phyloP scores from a whole-genome alignment of 2,797 vertebrate species.

The Hipposideros larvatus region DNA sequence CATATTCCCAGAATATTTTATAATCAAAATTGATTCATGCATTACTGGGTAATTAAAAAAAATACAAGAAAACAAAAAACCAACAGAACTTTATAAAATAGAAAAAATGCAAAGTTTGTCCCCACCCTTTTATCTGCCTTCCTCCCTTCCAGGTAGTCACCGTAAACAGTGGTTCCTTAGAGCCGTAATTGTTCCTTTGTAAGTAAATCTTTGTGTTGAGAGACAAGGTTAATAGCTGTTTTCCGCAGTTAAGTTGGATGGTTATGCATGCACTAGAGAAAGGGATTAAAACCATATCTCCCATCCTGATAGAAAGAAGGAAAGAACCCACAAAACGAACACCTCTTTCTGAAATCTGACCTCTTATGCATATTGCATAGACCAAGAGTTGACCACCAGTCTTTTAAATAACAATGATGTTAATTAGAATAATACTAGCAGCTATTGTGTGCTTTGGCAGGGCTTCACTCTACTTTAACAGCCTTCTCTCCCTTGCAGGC shows the following conservation, averaged over 20 bases:
- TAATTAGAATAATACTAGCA: background rate
- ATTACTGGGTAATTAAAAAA: background rate
- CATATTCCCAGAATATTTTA: background rate
- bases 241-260: background rate
- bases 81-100: background rate
- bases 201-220: background rate
- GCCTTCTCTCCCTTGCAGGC: background rate
- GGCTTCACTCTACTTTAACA: background rate
- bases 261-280: background rate
- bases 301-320: too few species aligned
- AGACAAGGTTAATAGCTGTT: conserved; percentile 32
- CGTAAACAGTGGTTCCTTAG: background rate
- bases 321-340: background rate
- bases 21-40: background rate
- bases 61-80: background rate
- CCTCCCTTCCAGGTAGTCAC: background rate
- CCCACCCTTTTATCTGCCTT: background rate
- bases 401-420: background rate
- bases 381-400: too few species aligned
- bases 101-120: background rate
- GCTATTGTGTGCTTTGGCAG: background rate
- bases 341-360: background rate
- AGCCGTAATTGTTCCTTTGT: background rate
- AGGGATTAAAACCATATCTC: background rate
- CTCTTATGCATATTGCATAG: accelerated